Evolutionary conservation across 2,797 vertebrate species (phyloP).

Genomic region (Xiphophorus birchmanni): DNA sequence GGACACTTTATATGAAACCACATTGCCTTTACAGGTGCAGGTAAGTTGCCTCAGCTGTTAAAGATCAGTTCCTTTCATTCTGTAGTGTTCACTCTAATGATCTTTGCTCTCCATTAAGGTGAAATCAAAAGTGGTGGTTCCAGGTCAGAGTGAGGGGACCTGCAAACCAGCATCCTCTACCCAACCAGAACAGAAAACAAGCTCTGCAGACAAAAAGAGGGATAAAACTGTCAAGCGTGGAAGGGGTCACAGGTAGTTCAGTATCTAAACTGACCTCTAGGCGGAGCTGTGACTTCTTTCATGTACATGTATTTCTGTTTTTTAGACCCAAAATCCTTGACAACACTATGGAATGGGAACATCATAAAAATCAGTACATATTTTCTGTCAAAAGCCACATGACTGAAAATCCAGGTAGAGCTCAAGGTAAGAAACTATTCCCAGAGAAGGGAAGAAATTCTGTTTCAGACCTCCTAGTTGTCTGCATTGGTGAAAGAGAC

Average conservation of each 20-base stretch:
- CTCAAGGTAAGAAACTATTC: conserved; percentile 67
- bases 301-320: background rate
- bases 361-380: conserved; percentile 66
- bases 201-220: background rate
- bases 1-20: conserved; percentile 41
- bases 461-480: background rate
- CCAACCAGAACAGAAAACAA: background rate
- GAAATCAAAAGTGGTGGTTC: conserved; percentile 59
- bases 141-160: rapidly evolving
- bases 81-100: background rate
- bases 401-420: conserved; percentile 44
- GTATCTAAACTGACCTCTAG: conserved; percentile 8
- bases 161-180: background rate
- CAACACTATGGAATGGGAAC: conserved; percentile 66
- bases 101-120: conserved; percentile 51
- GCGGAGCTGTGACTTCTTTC: conserved; percentile 33
- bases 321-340: conserved; percentile 47
- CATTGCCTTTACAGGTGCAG: conserved; percentile 54
- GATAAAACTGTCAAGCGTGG: background rate
- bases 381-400: conserved; percentile 67
- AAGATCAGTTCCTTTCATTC: background rate
- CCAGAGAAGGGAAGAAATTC: background rate
- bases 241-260: conserved; percentile 37
- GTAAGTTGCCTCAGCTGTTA: conserved; percentile 25
- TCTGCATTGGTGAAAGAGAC: background rate